phyloP scores from a whole-genome alignment of 1,140 invertebrate genomes.

The Bicyclus anynana region DNA sequence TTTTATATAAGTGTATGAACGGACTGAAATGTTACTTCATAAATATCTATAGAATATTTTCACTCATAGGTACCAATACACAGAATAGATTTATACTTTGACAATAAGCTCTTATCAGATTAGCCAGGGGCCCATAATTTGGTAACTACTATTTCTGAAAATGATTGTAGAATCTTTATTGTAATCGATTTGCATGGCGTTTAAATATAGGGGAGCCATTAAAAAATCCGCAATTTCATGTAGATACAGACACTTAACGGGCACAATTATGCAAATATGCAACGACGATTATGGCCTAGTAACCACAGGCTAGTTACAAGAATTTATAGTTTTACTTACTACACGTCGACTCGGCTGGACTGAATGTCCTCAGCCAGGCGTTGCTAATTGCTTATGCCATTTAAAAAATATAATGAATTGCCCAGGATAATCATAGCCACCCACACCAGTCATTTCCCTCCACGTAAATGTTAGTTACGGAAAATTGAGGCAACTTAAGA shows the following conservation, averaged over 20 bases:
- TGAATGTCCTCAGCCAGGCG: slow-evolving; percentile 28
- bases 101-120: background rate
- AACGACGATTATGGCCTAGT: slow-evolving; percentile 64
- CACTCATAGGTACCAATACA: too few species aligned
- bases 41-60: too few species aligned
- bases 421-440: slow-evolving; percentile 8
- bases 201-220: slow-evolving; percentile 31
- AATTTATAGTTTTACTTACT: slow-evolving; percentile 54
- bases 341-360: slow-evolving; percentile 19
- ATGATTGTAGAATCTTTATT: slow-evolving; percentile 7
- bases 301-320: slow-evolving; percentile 58
- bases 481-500: background rate
- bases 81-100: background rate
- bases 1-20: too few species aligned
- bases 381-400: slow-evolving; percentile 35
- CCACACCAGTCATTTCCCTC: slow-evolving; percentile 6
- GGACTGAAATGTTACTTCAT: too few species aligned
- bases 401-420: slow-evolving; percentile 24
- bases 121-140: background rate
- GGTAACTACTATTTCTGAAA: background rate
- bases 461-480: background rate
- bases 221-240: slow-evolving; percentile 64
- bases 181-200: slow-evolving; percentile 27
- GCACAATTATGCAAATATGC: slow-evolving; percentile 72
- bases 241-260: slow-evolving; percentile 68